A percentile compares a stretch with the other conserved stretches of the same genome.
These are phyloP conservation scores for Cactoblastis cactorum DNA, from an alignment of 2,888 invertebrate genomes.

Conservation along the genomic window DNA sequence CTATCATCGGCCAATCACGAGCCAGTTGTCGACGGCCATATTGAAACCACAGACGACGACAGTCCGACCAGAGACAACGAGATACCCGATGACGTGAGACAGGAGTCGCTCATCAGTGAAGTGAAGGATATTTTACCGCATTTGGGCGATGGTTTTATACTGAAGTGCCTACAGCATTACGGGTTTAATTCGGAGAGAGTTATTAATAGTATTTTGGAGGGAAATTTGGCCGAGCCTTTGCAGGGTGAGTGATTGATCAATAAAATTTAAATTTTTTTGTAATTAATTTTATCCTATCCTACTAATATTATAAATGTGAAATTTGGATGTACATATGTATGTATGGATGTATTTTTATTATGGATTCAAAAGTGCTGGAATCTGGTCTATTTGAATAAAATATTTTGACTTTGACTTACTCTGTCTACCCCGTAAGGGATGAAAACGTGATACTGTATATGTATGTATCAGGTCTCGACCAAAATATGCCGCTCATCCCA, in stretches of 20 bases:
- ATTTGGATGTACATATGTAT: too few species aligned
- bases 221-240: constrained; percentile 67
- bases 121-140: constrained; percentile 89
- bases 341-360: too few species aligned
- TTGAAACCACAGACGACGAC: constrained; percentile 32
- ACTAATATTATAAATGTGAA: too few species aligned
- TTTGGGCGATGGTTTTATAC: constrained; percentile 86
- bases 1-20: constrained; percentile 19
- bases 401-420: too few species aligned
- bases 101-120: constrained; percentile 78
- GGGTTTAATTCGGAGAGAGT: constrained; percentile 87
- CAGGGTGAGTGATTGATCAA: constrained; percentile 48
- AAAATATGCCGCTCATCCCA: constrained; percentile 81
- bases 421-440: too few species aligned
- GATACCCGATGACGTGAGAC: constrained; percentile 63
- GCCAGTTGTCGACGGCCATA: constrained; percentile 43
- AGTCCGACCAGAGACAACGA: constrained; percentile 42
- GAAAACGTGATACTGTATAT: too few species aligned
- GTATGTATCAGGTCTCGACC: constrained; percentile 64
- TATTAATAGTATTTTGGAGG: constrained; percentile 90
- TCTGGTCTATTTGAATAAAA: too few species aligned
- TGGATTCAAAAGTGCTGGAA: too few species aligned
- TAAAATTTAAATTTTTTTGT: too few species aligned
- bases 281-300: too few species aligned
- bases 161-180: constrained; percentile 88